Base-by-base conservation (phyloP, 2,888 invertebrate genomes). In the Zygothrica quintamaculata region DNA sequence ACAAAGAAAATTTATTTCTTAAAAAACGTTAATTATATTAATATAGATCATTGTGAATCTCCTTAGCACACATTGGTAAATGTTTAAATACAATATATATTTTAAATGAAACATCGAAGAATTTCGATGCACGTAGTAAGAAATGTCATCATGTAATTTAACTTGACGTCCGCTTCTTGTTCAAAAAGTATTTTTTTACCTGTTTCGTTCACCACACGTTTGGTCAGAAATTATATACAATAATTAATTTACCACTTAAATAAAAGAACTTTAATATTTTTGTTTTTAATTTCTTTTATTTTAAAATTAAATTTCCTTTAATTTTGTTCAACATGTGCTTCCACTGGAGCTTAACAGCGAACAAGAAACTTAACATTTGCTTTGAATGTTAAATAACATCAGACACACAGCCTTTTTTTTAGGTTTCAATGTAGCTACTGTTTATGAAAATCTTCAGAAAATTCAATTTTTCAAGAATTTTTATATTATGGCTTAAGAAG, bases 141-240 rank as follows among this genome's bases (percentile, higher is more conserved):
- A 68, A 53, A 65, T 72, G 67, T 74, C 76, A 74, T 77, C 69
- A 84, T 84, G 77, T 84, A 84, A 75, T 75, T 74, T 67, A 56
- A 51, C 15, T 69, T 72, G 13, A 57, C 40, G 51, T 55, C 12
- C 52, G 43, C 29, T 46, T 60, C 43, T 55, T 53, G 34, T 36
- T 44, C 43, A 25, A 34, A 34, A 36, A 26, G 31, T 58, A 60
- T 46, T n/a, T n/a, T n/a, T n/a, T 77, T 81, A 79, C 77, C 79
- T 84, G 67, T 40, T 65, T 56, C 80, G 72, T 72, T 61, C 72
- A 65, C 51, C 31, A 56, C 43, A 16, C 34, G 26, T 37, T 18
- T 31, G 18, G 12, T 37, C 57, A 46, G 46, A 48, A 58, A 59
- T 46, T 84, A 74, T 80, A 44, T 79, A 79, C 74, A 80, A 65